Evolutionary conservation across 2,888 invertebrate genomes (phyloP).

Genomic region (Celastrina argiolus): DNA sequence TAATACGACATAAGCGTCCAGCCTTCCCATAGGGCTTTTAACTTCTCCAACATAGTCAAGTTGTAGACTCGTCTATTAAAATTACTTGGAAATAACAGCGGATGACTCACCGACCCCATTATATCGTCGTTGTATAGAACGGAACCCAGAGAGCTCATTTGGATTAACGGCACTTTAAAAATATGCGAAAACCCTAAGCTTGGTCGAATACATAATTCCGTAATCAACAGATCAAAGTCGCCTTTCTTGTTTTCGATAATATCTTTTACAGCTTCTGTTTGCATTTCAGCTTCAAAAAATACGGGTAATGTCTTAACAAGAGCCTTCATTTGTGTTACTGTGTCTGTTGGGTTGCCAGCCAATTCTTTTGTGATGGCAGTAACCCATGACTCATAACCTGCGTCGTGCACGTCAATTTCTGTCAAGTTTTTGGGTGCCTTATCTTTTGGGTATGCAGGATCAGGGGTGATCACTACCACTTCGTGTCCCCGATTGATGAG

Average conservation of each 20-base stretch:
- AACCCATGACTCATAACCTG: slow-evolving; percentile 37
- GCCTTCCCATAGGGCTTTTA: slow-evolving; percentile 16
- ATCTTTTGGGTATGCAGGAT: slow-evolving; percentile 49
- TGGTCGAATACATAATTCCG: slow-evolving; percentile 42
- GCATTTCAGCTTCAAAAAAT: slow-evolving; percentile 34
- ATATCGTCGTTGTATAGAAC: slow-evolving; percentile 34
- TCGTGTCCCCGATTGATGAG: slow-evolving; percentile 64
- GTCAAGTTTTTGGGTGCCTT: slow-evolving; percentile 48
- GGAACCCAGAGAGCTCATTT: slow-evolving; percentile 44
- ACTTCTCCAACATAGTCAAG: slow-evolving; percentile 42
- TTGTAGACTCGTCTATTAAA: slow-evolving; percentile 35
- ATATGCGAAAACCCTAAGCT: slow-evolving; percentile 42
- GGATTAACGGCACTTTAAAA: slow-evolving; percentile 48
- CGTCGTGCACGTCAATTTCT: slow-evolving; percentile 51
- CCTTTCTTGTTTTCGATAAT: slow-evolving; percentile 33
- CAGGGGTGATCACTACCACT: slow-evolving; percentile 55
- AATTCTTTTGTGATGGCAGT: neutral
- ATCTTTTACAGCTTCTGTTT: slow-evolving; percentile 30
- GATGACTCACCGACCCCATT: slow-evolving; percentile 38
- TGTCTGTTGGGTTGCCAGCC: neutral
- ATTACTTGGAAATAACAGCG: slow-evolving; percentile 35
- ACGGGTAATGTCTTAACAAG: slow-evolving; percentile 22
- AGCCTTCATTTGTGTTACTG: slow-evolving; percentile 28
- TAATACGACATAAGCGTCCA: neutral
- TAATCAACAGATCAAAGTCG: slow-evolving; percentile 44